Percentiles rank a stretch among this genome's conserved stretches.
Evolutionary conservation across 2,113 vertebrate species (phyloP).

Genomic region (Cyprinus carpio): DNA sequence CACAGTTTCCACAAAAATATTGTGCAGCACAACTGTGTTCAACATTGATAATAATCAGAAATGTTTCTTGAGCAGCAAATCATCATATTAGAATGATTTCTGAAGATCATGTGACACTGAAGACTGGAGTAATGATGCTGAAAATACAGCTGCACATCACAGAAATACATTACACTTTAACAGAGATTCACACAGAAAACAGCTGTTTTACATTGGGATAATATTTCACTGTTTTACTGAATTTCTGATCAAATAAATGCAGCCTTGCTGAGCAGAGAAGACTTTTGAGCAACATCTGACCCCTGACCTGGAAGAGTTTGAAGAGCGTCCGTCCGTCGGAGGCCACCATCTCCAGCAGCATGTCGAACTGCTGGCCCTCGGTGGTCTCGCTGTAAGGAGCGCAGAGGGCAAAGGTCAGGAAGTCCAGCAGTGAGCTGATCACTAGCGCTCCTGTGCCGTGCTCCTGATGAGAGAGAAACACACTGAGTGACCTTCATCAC

Average conservation of each 20-base stretch:
- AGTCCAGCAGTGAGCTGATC: conserved; percentile 98
- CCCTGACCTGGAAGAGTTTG: conserved; percentile 93
- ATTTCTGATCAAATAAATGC: neutral
- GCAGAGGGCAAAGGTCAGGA: conserved; percentile 98
- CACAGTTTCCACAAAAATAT: too few relatives aligned
- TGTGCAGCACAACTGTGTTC: too few relatives aligned
- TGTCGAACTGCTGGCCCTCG: conserved; percentile 98
- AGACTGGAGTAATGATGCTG: too few relatives aligned
- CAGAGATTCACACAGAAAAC: neutral
- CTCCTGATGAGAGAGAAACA: conserved; percentile 75
- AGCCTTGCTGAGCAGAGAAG: neutral
- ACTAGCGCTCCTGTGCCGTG: conserved; percentile 96
- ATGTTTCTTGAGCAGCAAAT: neutral
- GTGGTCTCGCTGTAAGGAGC: conserved; percentile 98
- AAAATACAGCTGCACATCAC: neutral
- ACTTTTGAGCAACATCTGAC: neutral
- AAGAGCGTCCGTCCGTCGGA: conserved; percentile 93
- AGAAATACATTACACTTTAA: neutral
- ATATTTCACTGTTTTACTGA: neutral
- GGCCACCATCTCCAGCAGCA: conserved; percentile 97
- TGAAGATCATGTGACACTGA: too few relatives aligned
- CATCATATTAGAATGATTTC: neutral
- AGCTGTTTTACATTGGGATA: neutral
- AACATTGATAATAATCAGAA: neutral
- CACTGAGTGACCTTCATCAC: neutral